Evolutionary conservation across 2,888 invertebrate genomes (phyloP).

Genomic region (Hetaerina titia): DNA sequence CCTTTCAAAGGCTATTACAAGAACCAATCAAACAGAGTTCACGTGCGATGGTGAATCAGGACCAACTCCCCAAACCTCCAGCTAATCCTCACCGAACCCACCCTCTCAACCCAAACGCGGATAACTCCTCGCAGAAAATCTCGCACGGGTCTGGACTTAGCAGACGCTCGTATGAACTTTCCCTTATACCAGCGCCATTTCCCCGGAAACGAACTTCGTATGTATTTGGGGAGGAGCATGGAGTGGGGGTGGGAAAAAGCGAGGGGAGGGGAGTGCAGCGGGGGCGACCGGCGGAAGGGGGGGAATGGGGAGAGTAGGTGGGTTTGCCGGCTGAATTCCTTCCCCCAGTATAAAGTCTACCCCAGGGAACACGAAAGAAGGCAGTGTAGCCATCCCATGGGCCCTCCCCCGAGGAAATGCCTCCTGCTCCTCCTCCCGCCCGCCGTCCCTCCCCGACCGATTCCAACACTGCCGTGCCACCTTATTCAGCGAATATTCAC

Average conservation of each 20-base stretch:
- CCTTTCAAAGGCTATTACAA: slow-evolving; percentile 55
- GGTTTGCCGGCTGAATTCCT: background rate
- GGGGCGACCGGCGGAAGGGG: background rate
- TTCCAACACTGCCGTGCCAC: background rate
- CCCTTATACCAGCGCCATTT: background rate
- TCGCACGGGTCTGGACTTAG: slow-evolving; percentile 40
- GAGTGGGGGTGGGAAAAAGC: background rate
- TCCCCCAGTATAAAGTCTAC: background rate
- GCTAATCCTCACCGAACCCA: background rate
- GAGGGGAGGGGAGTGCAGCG: background rate
- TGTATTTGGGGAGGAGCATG: background rate
- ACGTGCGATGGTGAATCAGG: slow-evolving; percentile 53
- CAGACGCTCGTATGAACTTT: slow-evolving; percentile 34
- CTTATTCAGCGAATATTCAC: slow-evolving; percentile 28
- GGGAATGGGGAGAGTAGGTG: background rate
- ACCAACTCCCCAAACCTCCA: background rate
- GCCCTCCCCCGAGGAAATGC: background rate
- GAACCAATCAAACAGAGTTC: slow-evolving; percentile 65
- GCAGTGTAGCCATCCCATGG: background rate
- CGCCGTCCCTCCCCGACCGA: background rate
- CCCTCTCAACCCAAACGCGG: background rate
- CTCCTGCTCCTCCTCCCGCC: background rate
- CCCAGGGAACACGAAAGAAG: slow-evolving; percentile 23
- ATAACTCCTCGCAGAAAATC: background rate
- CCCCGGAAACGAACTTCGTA: slow-evolving; percentile 21